Conservation (phyloP, 92 coral and sea anemone genomes). For the Zoanthus solanderi region DNA sequence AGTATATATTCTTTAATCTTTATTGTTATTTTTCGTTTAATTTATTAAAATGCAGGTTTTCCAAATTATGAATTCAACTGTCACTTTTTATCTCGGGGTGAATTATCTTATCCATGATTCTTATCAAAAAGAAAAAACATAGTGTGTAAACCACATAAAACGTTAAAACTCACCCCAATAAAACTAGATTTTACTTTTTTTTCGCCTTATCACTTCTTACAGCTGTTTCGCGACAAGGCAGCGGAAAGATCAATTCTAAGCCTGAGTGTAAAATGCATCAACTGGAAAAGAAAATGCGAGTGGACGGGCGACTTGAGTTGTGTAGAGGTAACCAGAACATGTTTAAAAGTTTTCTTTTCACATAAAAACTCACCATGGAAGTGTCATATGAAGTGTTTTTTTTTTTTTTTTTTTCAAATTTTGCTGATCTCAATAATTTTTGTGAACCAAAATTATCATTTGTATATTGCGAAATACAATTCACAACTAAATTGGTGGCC, state of each 20-base stretch:
- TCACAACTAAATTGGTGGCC: neutral
- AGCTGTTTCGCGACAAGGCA: conserved; percentile 96
- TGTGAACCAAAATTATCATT: neutral
- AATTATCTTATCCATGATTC: neutral
- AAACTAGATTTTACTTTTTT: neutral
- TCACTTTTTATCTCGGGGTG: neutral
- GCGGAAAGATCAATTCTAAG: conserved; percentile 89
- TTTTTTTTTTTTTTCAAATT: neutral
- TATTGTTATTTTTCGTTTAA: neutral
- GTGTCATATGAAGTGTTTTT: neutral
- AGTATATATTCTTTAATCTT: neutral
- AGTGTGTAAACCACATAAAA: neutral
- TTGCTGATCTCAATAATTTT: no score
- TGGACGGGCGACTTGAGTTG: conserved; percentile 96
- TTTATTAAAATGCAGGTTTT: neutral
- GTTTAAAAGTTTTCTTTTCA: neutral
- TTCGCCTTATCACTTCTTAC: neutral
- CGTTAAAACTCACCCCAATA: neutral
- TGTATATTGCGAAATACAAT: neutral
- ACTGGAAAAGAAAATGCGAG: conserved; percentile 97
- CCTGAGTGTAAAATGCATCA: conserved; percentile 87
- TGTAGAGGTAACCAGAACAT: conserved; percentile 75
- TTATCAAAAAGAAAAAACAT: neutral
- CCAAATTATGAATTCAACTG: neutral
- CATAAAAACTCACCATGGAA: no score